Evolutionary conservation across 2,797 vertebrate species (phyloP).

Genomic region (Liasis olivaceus): DNA sequence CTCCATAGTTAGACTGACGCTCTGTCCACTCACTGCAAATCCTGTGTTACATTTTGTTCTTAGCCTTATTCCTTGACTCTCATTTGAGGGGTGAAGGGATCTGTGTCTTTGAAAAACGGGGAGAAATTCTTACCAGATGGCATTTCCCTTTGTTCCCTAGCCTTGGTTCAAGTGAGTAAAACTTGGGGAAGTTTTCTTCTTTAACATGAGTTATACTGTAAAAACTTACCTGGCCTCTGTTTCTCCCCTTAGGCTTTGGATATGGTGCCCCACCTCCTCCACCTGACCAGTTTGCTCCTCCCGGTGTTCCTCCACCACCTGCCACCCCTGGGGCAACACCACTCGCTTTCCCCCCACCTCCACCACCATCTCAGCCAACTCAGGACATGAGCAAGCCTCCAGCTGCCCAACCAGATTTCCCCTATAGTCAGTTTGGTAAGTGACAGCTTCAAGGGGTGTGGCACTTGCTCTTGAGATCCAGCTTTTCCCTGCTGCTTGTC

Average conservation of each 20-base stretch:
- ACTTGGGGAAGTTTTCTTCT: neutral
- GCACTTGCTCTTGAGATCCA: too few relatives aligned
- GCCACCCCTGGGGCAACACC: conserved; percentile 91
- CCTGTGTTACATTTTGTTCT: neutral
- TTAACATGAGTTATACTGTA: fast-evolving
- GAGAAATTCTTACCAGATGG: too few relatives aligned
- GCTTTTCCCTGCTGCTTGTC: neutral
- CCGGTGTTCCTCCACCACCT: conserved; percentile 92
- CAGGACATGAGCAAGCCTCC: conserved; percentile 98
- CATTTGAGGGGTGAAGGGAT: neutral
- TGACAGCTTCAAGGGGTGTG: conserved; percentile 37
- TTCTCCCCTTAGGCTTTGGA: conserved; percentile 85
- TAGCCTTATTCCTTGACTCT: neutral
- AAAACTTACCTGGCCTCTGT: neutral
- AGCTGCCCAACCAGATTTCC: conserved; percentile 93
- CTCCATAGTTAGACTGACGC: neutral
- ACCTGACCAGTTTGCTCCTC: conserved; percentile 94
- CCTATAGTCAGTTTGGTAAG: conserved; percentile 99
- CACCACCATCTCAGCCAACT: conserved; percentile 92
- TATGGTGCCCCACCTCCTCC: conserved; percentile 90
- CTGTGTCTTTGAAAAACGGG: neutral
- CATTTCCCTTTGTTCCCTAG: neutral
- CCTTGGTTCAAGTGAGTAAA: neutral
- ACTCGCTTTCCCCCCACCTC: conserved; percentile 91
- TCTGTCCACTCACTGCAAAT: neutral